Evolutionary conservation across 1,140 invertebrate species (phyloP), one percentile per base, ranked within the genome.

Genomic region (Anoplophora glabripennis): DNA sequence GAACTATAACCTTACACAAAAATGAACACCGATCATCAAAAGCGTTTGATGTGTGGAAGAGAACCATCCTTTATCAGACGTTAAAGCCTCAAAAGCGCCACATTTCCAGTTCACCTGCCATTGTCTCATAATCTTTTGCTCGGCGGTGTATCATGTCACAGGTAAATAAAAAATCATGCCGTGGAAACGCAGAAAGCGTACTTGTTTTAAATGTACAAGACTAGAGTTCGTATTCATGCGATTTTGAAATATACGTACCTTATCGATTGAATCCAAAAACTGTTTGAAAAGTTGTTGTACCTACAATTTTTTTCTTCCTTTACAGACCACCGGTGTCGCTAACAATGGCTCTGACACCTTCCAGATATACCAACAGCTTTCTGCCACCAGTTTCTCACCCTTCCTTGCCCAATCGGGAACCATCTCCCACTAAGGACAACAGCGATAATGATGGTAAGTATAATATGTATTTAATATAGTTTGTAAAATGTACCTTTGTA

Each of bases 281-380:
- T 28, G 21, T 28, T 5, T 28, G 5, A 28, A n/a, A 28, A 5
- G 5, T 28, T 28, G 2, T 28, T 28, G 21, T 28, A 3, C 21
- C 2, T 28, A n/a, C 5, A 28, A 14, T 3, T 15, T 3, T n/a
- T 55, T 45, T 12, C 44, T 44, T 7, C 37, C 36, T 14, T 70
- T 75, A 54, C 69, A 81, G 78, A 64, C 81, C 81, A 8, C 81
- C 81, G 21, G 81, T 83, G 3, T 81, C 81, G 0, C 66, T 83
- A 0, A 81, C 80, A 0, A 81, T 83, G 79, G 80, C 80, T 38
- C 56, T 83, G 4, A 81, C 80, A 1, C 80, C 81, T 3, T 78
- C 76, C 11, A 72, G 80, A 15, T 82, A 82, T 53, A 72, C 67
- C 8, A 75, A 75, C 35, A 76, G 72, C 34, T 68, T 78, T 45